Percentiles rank a stretch among this genome's conserved stretches.
These are phyloP conservation scores for Sciurus carolinensis DNA, from an alignment of 2,797 vertebrate species.

Conservation along the genomic window DNA sequence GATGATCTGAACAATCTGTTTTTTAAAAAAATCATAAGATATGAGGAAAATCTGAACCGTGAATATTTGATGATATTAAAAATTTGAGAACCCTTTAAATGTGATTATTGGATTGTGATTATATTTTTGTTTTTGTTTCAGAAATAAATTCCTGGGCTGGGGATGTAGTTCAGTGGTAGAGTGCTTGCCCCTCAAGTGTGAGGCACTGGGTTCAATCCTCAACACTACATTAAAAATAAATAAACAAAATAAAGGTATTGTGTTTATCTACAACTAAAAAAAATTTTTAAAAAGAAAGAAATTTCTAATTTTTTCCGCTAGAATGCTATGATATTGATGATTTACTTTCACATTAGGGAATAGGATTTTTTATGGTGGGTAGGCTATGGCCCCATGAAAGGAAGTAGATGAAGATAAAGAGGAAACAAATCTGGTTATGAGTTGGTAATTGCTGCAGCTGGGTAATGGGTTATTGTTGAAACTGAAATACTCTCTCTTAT, in stretches of 20 bases:
- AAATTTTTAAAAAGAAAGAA: neutral
- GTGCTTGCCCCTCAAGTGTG: no score
- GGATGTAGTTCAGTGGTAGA: no score
- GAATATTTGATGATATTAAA: constrained; percentile 56
- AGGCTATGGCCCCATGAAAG: neutral
- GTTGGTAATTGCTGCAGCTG: neutral
- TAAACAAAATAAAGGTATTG: no score
- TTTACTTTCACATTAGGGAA: neutral
- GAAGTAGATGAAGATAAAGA: neutral
- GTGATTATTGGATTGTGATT: neutral
- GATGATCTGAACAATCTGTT: constrained; percentile 58
- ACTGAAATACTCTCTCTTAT: neutral
- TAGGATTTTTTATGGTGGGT: no score
- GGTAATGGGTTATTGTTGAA: neutral
- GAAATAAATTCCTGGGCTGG: neutral
- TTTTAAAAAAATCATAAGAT: constrained; percentile 67
- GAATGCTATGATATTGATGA: neutral
- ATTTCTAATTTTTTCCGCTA: neutral
- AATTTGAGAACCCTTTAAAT: constrained; percentile 49
- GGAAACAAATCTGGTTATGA: neutral
- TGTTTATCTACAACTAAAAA: no score
- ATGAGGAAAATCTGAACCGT: constrained; percentile 6
- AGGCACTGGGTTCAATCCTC: no score
- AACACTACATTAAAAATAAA: no score
- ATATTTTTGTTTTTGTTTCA: constrained; percentile 51